Percentiles rank a stretch among this genome's conserved stretches.
Conservation (phyloP, 2,113 vertebrate genomes). For the Leptodactylus fuscus region DNA sequence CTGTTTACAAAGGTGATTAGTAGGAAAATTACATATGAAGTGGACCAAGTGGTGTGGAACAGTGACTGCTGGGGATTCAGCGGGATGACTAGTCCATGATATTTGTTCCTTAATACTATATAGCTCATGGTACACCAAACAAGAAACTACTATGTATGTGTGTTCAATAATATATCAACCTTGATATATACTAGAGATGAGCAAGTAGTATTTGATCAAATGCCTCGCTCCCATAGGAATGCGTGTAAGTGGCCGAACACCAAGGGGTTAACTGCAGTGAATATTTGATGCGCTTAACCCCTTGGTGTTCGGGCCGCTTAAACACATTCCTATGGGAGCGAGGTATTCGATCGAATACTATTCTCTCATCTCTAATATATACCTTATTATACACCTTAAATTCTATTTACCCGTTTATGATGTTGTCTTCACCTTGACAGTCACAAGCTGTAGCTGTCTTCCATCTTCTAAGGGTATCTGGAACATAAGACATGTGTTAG, state of each 20-base stretch:
- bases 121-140: neutral
- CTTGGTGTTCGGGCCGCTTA: too few relatives aligned
- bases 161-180: neutral
- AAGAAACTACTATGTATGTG: neutral
- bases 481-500: neutral
- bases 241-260: too few relatives aligned
- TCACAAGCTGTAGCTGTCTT: neutral
- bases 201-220: too few relatives aligned
- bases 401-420: neutral
- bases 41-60: constrained; percentile 10
- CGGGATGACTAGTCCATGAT: neutral
- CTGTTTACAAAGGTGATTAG: constrained; percentile 30
- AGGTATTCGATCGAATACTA: too few relatives aligned
- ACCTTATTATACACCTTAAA: too few relatives aligned
- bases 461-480: neutral
- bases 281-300: too few relatives aligned
- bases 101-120: neutral
- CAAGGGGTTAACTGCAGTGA: too few relatives aligned
- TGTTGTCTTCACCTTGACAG: neutral
- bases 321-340: too few relatives aligned
- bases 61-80: neutral
- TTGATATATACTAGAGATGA: too few relatives aligned
- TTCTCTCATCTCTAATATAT: too few relatives aligned
- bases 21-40: constrained; percentile 25
- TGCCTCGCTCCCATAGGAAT: too few relatives aligned